A percentile compares a stretch with the other conserved stretches of the same genome.
These are phyloP conservation scores for Brachymystax lenok DNA, from an alignment of 2,797 vertebrate genomes.

Conservation along the genomic window DNA sequence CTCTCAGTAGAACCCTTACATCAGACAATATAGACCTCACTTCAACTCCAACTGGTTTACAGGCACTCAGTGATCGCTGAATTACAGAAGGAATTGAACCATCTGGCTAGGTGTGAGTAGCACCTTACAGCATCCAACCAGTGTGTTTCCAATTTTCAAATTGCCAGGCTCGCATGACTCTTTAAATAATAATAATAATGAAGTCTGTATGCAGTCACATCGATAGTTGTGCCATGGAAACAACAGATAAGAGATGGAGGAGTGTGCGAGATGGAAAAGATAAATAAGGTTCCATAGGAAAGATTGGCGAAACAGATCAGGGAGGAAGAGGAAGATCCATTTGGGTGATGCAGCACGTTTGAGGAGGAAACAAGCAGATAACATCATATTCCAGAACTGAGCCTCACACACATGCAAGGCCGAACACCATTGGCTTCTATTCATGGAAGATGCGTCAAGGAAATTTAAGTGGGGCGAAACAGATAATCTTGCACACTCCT, in stretches of 20 bases:
- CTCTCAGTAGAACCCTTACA: background rate
- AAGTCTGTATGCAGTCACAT: background rate
- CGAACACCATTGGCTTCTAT: background rate
- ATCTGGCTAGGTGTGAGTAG: background rate
- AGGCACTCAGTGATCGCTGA: background rate
- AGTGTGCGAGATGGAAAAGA: conserved; percentile 28
- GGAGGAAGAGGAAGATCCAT: conserved; percentile 22
- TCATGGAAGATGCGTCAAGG: background rate
- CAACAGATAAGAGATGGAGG: conserved; percentile 5
- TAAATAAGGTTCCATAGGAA: conserved; percentile 33
- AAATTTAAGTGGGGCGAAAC: no score
- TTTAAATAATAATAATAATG: background rate
- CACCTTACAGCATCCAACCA: background rate
- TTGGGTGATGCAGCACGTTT: conserved; percentile 12
- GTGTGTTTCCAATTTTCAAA: background rate
- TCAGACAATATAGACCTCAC: background rate
- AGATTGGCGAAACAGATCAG: conserved; percentile 28
- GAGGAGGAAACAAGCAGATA: conserved; percentile 35
- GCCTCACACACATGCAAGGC: conserved; percentile 13
- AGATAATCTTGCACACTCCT: conserved; percentile 15
- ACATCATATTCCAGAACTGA: conserved; percentile 35
- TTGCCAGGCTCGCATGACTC: no score
- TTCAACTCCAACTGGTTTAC: background rate
- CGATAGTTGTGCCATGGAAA: conserved; percentile 32
- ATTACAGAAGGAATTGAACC: background rate